Evolutionary conservation across 2,113 vertebrate genomes (phyloP).

Genomic region (Gadus chalcogrammus): DNA sequence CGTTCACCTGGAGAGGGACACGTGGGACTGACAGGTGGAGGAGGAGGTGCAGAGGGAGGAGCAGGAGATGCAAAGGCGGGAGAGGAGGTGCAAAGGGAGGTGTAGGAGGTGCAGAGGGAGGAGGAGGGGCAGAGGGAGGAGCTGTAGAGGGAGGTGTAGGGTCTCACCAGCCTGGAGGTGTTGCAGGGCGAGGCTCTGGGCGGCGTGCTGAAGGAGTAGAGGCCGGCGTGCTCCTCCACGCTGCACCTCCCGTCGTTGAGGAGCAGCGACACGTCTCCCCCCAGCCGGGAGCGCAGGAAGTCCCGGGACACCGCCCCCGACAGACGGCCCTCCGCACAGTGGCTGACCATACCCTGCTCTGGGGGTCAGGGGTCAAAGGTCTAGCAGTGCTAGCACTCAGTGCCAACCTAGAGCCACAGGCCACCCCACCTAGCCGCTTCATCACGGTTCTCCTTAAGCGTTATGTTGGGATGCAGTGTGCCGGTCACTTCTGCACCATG

Average conservation of each 20-base stretch:
- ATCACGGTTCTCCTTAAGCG: not conserved
- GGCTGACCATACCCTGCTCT: conserved; percentile 67
- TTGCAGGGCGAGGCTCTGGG: conserved; percentile 51
- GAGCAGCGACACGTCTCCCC: conserved; percentile 40
- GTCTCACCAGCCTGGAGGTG: conserved; percentile 50
- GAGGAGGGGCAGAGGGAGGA: too few species aligned
- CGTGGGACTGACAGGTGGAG: not conserved
- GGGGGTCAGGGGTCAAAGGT: not conserved
- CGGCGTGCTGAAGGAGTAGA: conserved; percentile 50
- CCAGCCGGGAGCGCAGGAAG: conserved; percentile 48
- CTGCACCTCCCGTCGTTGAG: conserved; percentile 63
- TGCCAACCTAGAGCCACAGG: not conserved
- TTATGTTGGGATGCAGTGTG: too few species aligned
- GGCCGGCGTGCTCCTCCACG: conserved; percentile 33
- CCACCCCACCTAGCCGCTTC: not conserved
- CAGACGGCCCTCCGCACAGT: conserved; percentile 52
- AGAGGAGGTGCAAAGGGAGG: too few species aligned
- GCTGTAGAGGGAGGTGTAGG: too few species aligned
- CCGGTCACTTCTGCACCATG: too few species aligned
- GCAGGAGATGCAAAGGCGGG: too few species aligned
- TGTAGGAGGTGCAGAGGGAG: too few species aligned
- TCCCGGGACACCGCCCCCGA: conserved; percentile 58
- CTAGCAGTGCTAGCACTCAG: not conserved
- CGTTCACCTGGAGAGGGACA: conserved; percentile 53
- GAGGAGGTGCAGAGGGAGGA: not conserved